These are phyloP conservation scores for Grammomys dolichurus DNA, from an alignment of 2,113 vertebrate species.

Conservation along the genomic window DNA sequence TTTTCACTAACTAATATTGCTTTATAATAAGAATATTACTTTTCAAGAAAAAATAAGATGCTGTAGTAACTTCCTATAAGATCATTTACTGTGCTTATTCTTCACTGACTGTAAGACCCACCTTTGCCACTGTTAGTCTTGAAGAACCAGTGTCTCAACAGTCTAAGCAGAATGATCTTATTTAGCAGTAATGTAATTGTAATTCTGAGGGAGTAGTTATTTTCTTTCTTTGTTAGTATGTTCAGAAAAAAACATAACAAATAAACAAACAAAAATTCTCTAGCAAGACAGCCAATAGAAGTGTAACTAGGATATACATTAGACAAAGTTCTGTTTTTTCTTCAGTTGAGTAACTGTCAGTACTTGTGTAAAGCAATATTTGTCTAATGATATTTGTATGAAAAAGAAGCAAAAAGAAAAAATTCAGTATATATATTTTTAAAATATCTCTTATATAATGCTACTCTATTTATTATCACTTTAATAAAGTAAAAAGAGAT, in stretches of 20 bases:
- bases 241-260: background rate
- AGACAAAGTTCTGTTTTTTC: background rate
- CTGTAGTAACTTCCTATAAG: background rate
- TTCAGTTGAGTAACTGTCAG: background rate
- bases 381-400: background rate
- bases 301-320: background rate
- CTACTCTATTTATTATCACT: background rate
- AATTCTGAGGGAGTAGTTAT: background rate
- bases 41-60: conserved; percentile 36
- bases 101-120: background rate
- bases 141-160: background rate
- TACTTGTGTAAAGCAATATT: background rate
- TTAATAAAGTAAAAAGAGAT: background rate
- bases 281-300: background rate
- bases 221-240: background rate
- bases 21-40: conserved; percentile 17
- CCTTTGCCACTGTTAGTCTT: background rate
- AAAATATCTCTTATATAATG: background rate
- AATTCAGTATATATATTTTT: background rate
- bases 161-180: background rate
- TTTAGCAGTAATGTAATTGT: background rate
- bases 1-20: conserved; percentile 1
- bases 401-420: background rate
- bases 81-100: background rate
- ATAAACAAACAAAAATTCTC: background rate